These are phyloP conservation scores for Hydriomena furcata DNA, from an alignment of 2,888 invertebrate genomes.

Conservation along the genomic window DNA sequence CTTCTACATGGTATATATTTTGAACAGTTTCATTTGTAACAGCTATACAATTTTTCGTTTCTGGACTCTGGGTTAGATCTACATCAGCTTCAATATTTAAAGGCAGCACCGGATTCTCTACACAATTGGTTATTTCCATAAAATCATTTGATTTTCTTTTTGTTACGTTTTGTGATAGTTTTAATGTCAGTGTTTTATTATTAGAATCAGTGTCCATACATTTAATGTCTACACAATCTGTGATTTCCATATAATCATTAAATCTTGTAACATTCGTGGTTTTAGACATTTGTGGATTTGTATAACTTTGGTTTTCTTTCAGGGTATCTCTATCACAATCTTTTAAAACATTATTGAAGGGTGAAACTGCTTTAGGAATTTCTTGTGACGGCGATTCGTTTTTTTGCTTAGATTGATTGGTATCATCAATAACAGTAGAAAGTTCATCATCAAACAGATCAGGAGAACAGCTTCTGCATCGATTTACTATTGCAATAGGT, in stretches of 20 bases:
- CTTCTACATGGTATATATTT: background rate
- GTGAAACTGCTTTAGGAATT: constrained; percentile 19
- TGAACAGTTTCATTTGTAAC: background rate
- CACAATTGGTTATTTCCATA: constrained; percentile 26
- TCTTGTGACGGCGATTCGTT: constrained; percentile 26
- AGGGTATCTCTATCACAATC: constrained; percentile 45
- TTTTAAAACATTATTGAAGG: constrained; percentile 40
- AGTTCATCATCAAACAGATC: constrained; percentile 78
- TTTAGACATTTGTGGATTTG: constrained; percentile 36
- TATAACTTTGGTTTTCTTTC: background rate
- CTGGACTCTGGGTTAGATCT: constrained; percentile 48
- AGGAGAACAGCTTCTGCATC: constrained; percentile 65
- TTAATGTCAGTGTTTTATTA: constrained; percentile 30
- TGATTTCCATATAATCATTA: constrained; percentile 68
- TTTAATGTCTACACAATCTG: constrained; percentile 52
- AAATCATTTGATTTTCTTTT: constrained; percentile 22
- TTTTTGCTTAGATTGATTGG: constrained; percentile 28
- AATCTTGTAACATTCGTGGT: constrained; percentile 47
- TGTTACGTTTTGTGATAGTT: constrained; percentile 25
- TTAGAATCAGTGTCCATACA: background rate
- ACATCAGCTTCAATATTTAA: constrained; percentile 40
- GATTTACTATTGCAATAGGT: constrained; percentile 16
- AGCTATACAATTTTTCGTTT: constrained; percentile 25
- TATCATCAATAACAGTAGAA: constrained; percentile 37
- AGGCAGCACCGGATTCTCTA: background rate